phyloP scores from a whole-genome alignment of 2,113 vertebrate genomes.

The Burhinus bistriatus region DNA sequence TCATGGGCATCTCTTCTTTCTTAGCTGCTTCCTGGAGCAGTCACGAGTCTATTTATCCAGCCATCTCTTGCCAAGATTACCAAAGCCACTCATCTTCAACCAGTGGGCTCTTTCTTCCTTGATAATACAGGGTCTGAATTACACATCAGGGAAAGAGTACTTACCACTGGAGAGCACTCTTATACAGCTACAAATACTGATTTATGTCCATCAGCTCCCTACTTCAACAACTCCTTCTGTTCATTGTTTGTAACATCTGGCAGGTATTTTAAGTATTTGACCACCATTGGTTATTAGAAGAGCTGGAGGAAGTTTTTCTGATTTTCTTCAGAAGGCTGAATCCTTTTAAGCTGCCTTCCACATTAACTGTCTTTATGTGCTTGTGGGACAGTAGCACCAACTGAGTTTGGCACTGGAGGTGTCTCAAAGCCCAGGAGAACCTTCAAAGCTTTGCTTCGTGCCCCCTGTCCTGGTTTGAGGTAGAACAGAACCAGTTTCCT shows the following conservation, averaged over 20 bases:
- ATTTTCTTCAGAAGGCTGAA: neutral
- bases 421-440: neutral
- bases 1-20: neutral
- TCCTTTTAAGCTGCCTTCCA: neutral
- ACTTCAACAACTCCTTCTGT: neutral
- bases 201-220: neutral
- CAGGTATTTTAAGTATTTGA: neutral
- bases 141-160: neutral
- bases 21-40: neutral
- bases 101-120: neutral
- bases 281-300: neutral
- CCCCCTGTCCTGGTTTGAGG: neutral
- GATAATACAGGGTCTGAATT: neutral
- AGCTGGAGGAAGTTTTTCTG: neutral
- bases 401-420: neutral
- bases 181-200: neutral
- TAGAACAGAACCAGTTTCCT: neutral
- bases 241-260: neutral
- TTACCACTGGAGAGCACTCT: constrained; percentile 54
- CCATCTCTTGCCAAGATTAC: neutral
- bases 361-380: neutral
- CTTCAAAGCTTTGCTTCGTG: neutral
- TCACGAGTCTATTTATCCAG: neutral
- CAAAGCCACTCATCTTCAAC: neutral
- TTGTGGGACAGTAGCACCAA: neutral